Evolutionary conservation across 2,113 vertebrate genomes (phyloP), one percentile per base, ranked within the genome.

Genomic region (Zosterops hypoxanthus): DNA sequence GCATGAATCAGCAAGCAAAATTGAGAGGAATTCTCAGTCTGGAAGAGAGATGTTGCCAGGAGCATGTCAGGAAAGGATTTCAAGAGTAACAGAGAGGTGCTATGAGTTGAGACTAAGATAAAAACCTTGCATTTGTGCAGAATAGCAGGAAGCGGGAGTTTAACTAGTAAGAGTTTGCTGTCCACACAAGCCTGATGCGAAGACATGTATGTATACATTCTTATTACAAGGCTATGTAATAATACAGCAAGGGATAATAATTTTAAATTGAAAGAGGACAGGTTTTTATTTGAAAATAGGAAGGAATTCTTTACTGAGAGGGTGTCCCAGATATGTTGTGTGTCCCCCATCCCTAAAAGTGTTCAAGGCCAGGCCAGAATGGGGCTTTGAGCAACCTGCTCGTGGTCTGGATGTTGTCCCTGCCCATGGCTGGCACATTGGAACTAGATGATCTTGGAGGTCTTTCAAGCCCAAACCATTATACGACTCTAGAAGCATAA

Each of bases 351-450:
- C 14, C 22, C 22, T 44, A 6, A 36, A 59, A 52, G 14, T 44
- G 21, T 26, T 52, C 25, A 44, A 26, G 18, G 11, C 11, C 17
- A 44, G 31, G 52, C 10, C 60, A 66, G 34, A 57, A 36, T 33
- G 9, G 31, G 21, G 17, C 25, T 57, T 57, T 66, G 31, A 76
- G 52, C 34, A 76, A 50, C 8, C 2, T 26, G 26, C 5, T 59
- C 14, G 34, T 8, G 11, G 21, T 66, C 14, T 59, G 21, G 25
- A 59, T 68, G 44, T 23, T 52, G 21, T 59, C 61, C 13, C 36
- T 31, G 11, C 7, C 61, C 8, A 2, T 31, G 31, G 22, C 31
- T 31, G 13, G 25, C 0, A 0, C 13, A 33, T 14, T 36, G 44
- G 36, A 68, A 14, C 8, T 52, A 12, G 26, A 26, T 26, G 14